Evolutionary conservation across 2,888 invertebrate species (phyloP).

Genomic region (Palloptera scutellata): DNA sequence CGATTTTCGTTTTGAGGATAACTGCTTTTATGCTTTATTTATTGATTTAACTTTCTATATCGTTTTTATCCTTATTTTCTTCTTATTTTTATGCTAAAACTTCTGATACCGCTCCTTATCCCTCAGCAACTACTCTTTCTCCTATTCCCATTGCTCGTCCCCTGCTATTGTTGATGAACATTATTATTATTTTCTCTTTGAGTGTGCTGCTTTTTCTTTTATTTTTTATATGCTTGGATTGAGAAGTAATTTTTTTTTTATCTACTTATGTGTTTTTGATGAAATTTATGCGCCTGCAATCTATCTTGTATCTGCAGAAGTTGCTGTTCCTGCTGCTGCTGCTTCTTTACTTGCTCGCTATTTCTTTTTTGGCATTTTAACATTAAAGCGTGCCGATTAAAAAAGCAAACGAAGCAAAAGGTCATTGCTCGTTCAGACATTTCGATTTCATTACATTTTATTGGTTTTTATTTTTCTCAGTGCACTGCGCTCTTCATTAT

Average conservation of each 20-base stretch:
- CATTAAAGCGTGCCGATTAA: constrained; percentile 5
- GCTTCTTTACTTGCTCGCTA: constrained; percentile 22
- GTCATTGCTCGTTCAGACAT: constrained; percentile 24
- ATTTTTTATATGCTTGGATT: constrained; percentile 25
- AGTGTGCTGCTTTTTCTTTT: constrained; percentile 2
- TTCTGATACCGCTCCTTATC: background rate
- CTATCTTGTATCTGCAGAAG: constrained; percentile 32
- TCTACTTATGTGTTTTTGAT: constrained; percentile 40
- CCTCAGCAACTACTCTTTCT: background rate
- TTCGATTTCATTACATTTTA: background rate
- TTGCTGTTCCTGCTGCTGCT: background rate
- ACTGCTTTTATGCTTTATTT: constrained; percentile 53
- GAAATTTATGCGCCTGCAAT: constrained; percentile 54
- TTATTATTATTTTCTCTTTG: constrained; percentile 2
- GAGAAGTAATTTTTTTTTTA: constrained; percentile 42
- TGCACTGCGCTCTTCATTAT: too few relatives aligned
- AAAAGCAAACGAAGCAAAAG: constrained; percentile 22
- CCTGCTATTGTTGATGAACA: background rate
- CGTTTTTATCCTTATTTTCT: constrained; percentile 33
- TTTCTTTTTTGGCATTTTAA: constrained; percentile 12
- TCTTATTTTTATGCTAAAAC: background rate
- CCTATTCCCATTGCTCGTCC: background rate
- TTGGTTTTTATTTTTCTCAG: background rate
- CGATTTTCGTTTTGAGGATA: constrained; percentile 15
- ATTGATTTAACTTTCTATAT: constrained; percentile 57